Base-by-base conservation (phyloP, 2,797 vertebrate genomes). In the Pygocentrus nattereri region DNA sequence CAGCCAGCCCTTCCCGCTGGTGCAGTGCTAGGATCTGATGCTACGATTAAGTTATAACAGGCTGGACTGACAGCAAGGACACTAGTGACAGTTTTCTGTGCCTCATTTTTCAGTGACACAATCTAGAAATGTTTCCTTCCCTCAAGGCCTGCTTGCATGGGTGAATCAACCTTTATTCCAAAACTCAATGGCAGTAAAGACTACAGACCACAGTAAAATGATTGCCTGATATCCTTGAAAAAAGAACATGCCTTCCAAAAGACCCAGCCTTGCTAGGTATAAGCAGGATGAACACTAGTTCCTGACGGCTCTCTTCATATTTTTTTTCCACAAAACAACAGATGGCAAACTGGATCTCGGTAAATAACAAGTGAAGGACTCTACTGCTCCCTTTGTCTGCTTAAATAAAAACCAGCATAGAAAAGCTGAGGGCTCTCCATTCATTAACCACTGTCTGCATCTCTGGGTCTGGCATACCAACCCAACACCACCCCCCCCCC, bases 151-250 rank as follows among this genome's bases (percentile, higher is more conserved):
- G 23, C 61, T 52, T 50, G n/a, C 61, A 65, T 25, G 47, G 74
- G 5, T 52, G 21, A 50, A 65, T 27, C 74, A 62, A 76, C 58
- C n/a, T 74, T 59, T 67, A 65, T 74, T 67, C 62, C 61, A 81
- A 58, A 38, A 41, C 18, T 68, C 44, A 49, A 44, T 19, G 68
- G 23, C 68, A 25, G 15, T 25, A 65, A 74, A 73, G 41, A 44
- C 50, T 27, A 18, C 54, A 41, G 2, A 38, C 34, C 44, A n/a
- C 49, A 90, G 59, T 77, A 30, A 49, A 80, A 69, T 59, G 70
- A 81, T 62, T 76, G 90, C 83, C 90, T 91, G 89, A 91, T 88
- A 92, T 91, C 89, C 89, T 92, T 90, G 88, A 88, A 91, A 88
- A 85, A 89, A 80, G 90, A 90, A 92, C 91, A 92, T 89, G 71